phyloP scores from a whole-genome alignment of 2,797 vertebrate genomes.

The Fundulus diaphanus region DNA sequence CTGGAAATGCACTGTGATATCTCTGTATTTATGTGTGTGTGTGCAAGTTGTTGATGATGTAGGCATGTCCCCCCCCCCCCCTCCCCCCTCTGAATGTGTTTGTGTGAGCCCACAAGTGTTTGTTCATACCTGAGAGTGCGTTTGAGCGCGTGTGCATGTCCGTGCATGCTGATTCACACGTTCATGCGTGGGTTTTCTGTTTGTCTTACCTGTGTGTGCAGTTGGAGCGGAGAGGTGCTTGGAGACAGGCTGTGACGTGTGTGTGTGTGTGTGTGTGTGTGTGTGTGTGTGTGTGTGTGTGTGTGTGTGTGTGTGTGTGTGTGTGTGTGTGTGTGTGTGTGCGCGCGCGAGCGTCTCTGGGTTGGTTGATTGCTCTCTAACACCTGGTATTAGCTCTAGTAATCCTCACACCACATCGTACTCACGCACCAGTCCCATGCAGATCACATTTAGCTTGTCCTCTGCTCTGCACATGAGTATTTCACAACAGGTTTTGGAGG shows the following conservation, averaged over 20 bases:
- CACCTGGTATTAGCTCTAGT: conserved; percentile 79
- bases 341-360: conserved; percentile 42
- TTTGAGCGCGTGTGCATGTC: conserved; percentile 20
- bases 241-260: conserved; percentile 74
- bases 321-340: conserved; percentile 39
- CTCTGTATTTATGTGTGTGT: conserved; percentile 30
- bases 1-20: conserved; percentile 51
- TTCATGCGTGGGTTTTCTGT: conserved; percentile 70
- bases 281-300: conserved; percentile 39
- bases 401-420: conserved; percentile 76
- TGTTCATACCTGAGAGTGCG: conserved; percentile 41
- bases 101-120: conserved; percentile 42
- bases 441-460: conserved; percentile 53
- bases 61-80: conserved; percentile 11
- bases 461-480: conserved; percentile 40
- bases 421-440: conserved; percentile 74
- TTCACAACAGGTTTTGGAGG: conserved; percentile 50
- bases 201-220: conserved; percentile 75
- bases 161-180: conserved; percentile 66
- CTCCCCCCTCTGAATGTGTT: conserved; percentile 14
- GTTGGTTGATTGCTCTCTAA: conserved; percentile 75
- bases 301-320: conserved; percentile 42
- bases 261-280: conserved; percentile 42
- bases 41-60: conserved; percentile 13
- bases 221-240: conserved; percentile 71